Conservation (phyloP, 2,888 invertebrate species). For the Hirtodrosophila histrioides region DNA sequence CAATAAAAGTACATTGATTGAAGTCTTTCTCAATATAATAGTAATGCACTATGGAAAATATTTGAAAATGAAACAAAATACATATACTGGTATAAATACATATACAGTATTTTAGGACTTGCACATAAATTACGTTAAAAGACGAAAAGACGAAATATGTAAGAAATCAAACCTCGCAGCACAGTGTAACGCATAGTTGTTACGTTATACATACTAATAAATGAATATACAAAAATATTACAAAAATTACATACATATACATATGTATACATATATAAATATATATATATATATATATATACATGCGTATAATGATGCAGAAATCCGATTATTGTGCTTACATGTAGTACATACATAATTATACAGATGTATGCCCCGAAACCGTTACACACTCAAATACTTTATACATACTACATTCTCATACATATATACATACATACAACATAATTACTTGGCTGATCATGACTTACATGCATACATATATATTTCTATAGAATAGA, state of each 20-base stretch:
- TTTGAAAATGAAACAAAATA: conserved; percentile 6
- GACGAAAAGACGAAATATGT: conserved; percentile 3
- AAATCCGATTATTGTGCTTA: conserved; percentile 4
- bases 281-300: conserved; percentile 5
- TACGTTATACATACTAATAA: conserved; percentile 3
- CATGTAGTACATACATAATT: conserved; percentile 4
- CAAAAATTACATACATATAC: conserved; percentile 9
- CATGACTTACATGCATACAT: not conserved
- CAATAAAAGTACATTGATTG: conserved; percentile 4
- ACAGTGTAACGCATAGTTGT: conserved; percentile 37
- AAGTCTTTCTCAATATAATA: not conserved
- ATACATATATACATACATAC: not conserved
- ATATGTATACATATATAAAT: conserved; percentile 12
- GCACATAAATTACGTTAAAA: conserved; percentile 21
- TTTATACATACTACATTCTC: too few species aligned
- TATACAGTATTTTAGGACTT: conserved; percentile 17
- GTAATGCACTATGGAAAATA: conserved; percentile 9
- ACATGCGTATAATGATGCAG: not conserved
- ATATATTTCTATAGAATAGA: not conserved
- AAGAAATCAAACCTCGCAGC: conserved; percentile 42
- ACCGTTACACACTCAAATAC: not conserved
- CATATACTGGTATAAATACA: conserved; percentile 17
- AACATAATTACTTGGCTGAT: not conserved
- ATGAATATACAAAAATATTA: conserved; percentile 4
- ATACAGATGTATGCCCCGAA: not conserved